Conservation (phyloP, 2,113 vertebrate genomes). For the Microtus ochrogaster region DNA sequence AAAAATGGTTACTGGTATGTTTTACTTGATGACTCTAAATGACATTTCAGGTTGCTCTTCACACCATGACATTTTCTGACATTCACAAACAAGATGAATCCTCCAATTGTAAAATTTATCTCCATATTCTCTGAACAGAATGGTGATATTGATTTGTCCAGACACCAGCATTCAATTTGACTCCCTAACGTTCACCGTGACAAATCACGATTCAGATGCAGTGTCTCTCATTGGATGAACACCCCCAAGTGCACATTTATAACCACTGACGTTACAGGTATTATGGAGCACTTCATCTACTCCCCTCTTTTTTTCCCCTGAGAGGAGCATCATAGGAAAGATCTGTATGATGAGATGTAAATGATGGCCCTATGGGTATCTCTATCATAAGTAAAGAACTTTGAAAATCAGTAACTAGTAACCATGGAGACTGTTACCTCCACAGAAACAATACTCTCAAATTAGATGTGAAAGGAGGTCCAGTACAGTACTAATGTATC, state of each 20-base stretch:
- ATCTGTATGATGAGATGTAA: conserved; percentile 49
- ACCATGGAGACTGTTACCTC: conserved; percentile 72
- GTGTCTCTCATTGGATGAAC: not conserved
- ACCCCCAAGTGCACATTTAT: not conserved
- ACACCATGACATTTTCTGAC: not conserved
- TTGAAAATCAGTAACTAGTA: conserved; percentile 49
- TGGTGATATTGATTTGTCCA: not conserved
- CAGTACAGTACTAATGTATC: conserved; percentile 21
- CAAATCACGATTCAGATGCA: conserved; percentile 15
- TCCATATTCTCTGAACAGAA: not conserved
- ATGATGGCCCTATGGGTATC: not conserved
- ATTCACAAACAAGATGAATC: not conserved
- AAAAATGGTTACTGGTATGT: not conserved
- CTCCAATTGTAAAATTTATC: not conserved
- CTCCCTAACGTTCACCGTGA: not conserved
- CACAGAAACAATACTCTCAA: conserved; percentile 64
- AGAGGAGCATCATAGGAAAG: not conserved
- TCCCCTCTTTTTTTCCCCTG: not conserved
- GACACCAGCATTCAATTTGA: not conserved
- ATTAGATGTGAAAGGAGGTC: conserved; percentile 65
- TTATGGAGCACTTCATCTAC: not conserved
- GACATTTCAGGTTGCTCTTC: not conserved
- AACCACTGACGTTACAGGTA: not conserved
- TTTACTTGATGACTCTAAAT: not conserved
- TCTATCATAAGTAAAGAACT: conserved; percentile 21